phyloP scores from a whole-genome alignment of 2,888 invertebrate species.

The Parnassius apollo region DNA sequence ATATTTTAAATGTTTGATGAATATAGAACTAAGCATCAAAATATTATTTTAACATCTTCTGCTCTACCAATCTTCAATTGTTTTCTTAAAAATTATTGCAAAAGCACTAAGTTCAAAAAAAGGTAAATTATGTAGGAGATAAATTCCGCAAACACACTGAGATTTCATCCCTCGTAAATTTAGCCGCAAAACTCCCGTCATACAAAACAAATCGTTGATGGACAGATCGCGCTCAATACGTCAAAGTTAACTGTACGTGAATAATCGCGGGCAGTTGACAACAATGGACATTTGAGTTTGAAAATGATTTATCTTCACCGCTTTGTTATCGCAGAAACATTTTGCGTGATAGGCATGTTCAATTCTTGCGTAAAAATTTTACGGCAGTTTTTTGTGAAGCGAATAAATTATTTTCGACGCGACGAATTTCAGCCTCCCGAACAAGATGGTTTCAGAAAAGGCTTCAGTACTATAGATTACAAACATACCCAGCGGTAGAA shows the following conservation, averaged over 20 bases:
- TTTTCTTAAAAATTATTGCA: not conserved
- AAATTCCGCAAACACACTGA: not conserved
- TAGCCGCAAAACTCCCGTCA: constrained; percentile 4
- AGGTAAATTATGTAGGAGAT: not conserved
- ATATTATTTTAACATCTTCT: too few relatives aligned
- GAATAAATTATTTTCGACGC: not conserved
- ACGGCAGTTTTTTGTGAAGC: not conserved
- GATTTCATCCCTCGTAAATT: constrained; percentile 12
- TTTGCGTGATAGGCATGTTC: not conserved
- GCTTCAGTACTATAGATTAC: too few relatives aligned
- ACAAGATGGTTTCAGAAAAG: too few relatives aligned
- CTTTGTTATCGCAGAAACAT: not conserved
- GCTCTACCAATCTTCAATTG: too few relatives aligned
- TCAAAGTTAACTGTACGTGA: constrained; percentile 11
- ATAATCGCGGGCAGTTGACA: constrained; percentile 13
- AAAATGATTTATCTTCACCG: not conserved
- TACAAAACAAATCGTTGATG: constrained; percentile 14
- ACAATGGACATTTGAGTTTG: constrained; percentile 16
- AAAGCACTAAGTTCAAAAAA: not conserved
- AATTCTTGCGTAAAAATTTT: not conserved
- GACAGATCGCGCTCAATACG: constrained; percentile 10
- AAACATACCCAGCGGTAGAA: too few relatives aligned
- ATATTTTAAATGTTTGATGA: too few relatives aligned
- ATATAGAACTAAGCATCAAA: too few relatives aligned
- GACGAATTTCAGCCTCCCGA: not conserved